A percentile compares a stretch with the other conserved stretches of the same genome.
Evolutionary conservation across 92 coral and sea anemone genomes (phyloP).

Genomic region (Paramuricea clavata): DNA sequence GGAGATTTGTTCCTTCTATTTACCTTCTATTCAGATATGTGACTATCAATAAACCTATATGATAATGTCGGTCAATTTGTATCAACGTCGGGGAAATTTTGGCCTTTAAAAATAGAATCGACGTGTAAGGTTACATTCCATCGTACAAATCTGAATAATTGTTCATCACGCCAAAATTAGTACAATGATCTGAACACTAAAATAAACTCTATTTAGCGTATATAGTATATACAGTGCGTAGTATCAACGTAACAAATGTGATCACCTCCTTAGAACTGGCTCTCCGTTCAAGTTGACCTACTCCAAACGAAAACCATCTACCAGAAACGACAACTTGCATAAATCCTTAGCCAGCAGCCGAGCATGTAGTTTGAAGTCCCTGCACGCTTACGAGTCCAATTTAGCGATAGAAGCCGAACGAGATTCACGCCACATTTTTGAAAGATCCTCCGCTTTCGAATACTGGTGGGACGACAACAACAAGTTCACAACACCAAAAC

Average conservation of each 20-base stretch:
- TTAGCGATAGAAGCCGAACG: slow-evolving; percentile 35
- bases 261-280: not conserved
- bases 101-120: too few species aligned
- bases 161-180: too few species aligned
- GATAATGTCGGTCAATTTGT: too few species aligned
- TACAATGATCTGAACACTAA: too few species aligned
- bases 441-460: slow-evolving; percentile 23
- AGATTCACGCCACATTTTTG: slow-evolving; percentile 21
- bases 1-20: too few species aligned
- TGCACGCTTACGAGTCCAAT: slow-evolving; percentile 5
- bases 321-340: not conserved
- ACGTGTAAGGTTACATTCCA: too few species aligned
- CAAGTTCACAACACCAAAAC: not conserved
- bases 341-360: not conserved
- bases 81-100: too few species aligned
- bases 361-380: slow-evolving; percentile 19
- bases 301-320: not conserved
- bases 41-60: too few species aligned
- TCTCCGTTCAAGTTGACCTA: slow-evolving; percentile 14
- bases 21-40: too few species aligned
- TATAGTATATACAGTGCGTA: too few species aligned
- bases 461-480: slow-evolving; percentile 32
- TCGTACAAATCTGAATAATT: too few species aligned
- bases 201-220: too few species aligned
- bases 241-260: not conserved